These are phyloP conservation scores for Cheirogaleus major DNA, from an alignment of 2,797 vertebrate species.

Conservation along the genomic window DNA sequence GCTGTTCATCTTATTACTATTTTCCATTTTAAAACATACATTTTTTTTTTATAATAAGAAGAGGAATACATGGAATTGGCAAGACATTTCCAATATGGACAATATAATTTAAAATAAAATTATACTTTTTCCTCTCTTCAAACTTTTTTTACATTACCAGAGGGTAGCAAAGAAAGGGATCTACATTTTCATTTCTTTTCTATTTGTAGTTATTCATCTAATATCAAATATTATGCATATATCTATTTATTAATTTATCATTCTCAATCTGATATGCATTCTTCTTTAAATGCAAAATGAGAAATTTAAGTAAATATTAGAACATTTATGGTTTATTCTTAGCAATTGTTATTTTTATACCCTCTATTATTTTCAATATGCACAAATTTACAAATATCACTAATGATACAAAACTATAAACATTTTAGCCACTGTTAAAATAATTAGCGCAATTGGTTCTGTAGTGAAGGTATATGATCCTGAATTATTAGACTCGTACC, in stretches of 20 bases:
- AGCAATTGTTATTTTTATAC: not conserved
- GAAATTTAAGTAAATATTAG: not conserved
- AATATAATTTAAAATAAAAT: not conserved
- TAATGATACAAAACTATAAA: not conserved
- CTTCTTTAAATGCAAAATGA: not conserved
- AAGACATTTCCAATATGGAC: not conserved
- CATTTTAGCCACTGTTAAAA: not conserved
- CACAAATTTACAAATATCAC: not conserved
- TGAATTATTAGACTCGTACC: not conserved
- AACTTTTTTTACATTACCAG: not conserved
- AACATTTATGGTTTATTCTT: not conserved
- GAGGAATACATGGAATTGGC: not conserved
- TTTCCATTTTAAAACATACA: not conserved
- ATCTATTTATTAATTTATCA: not conserved
- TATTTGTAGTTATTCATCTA: not conserved
- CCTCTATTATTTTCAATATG: not conserved
- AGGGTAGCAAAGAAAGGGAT: not conserved
- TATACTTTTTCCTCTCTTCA: not conserved
- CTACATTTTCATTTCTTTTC: not conserved
- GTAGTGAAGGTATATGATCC: not conserved
- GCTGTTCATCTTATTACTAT: not conserved
- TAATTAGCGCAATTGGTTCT: not conserved
- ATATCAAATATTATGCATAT: not conserved
- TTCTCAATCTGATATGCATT: not conserved
- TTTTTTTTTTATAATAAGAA: not conserved